Conservation (phyloP, 2,888 invertebrate species). For the Polydrusus tereticollis region DNA sequence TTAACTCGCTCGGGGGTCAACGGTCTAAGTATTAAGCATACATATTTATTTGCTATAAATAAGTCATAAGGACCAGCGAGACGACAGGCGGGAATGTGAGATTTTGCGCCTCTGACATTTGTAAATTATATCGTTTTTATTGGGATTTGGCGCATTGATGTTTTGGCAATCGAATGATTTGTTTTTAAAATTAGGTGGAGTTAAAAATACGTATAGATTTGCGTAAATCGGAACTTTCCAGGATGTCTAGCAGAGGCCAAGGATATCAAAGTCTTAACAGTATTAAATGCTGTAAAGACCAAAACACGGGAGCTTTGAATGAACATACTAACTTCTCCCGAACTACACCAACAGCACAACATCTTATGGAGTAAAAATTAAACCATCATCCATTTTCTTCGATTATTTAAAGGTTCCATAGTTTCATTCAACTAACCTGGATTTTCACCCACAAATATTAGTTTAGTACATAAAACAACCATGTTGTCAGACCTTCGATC, state of each 20-base stretch:
- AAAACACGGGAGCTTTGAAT: too few relatives aligned
- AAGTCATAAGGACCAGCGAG: conserved; percentile 42
- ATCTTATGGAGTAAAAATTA: too few relatives aligned
- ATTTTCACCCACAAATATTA: too few relatives aligned
- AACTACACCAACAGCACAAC: too few relatives aligned
- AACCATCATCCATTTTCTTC: too few relatives aligned
- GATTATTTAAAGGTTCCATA: too few relatives aligned
- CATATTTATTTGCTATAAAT: conserved; percentile 47
- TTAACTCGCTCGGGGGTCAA: conserved; percentile 33
- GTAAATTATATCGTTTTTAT: conserved; percentile 18
- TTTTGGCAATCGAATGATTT: conserved; percentile 3
- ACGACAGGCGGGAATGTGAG: conserved; percentile 26
- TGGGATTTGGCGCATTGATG: conserved; percentile 1
- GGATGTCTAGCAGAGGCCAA: neutral
- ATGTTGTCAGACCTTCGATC: too few relatives aligned
- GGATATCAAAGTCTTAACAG: too few relatives aligned
- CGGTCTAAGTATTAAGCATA: conserved; percentile 39
- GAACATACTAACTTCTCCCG: too few relatives aligned
- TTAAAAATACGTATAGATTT: neutral
- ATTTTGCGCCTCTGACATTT: conserved; percentile 23
- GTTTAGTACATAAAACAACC: too few relatives aligned
- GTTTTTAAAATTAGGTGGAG: neutral
- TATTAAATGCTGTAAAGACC: too few relatives aligned
- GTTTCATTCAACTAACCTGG: too few relatives aligned
- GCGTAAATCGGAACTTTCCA: neutral